phyloP scores from a whole-genome alignment of 2,113 vertebrate species.

The human region DNA sequence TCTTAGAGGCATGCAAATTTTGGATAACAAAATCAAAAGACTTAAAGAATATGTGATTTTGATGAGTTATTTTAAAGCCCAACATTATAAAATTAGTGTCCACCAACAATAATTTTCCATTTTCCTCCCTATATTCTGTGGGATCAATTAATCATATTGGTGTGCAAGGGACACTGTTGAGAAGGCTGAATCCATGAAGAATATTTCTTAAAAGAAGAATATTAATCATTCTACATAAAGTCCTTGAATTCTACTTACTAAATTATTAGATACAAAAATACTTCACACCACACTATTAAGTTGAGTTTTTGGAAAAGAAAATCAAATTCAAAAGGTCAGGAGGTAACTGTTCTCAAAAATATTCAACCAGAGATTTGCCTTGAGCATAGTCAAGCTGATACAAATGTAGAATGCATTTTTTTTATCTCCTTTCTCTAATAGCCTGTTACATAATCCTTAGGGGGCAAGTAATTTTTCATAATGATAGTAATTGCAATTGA shows the following conservation, averaged over 20 bases:
- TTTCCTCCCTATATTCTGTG: neutral
- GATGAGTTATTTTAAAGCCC: neutral
- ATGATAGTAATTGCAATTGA: conserved; percentile 49
- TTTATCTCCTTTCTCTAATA: conserved; percentile 37
- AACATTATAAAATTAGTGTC: neutral
- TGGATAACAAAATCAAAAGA: neutral
- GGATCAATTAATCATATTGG: neutral
- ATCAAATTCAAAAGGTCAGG: conserved; percentile 42
- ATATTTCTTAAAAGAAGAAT: neutral
- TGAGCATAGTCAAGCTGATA: conserved; percentile 2
- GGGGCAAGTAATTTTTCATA: conserved; percentile 54
- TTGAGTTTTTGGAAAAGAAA: conserved; percentile 21
- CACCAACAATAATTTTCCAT: neutral
- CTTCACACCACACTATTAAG: neutral
- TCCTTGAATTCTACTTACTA: neutral
- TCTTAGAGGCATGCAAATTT: neutral
- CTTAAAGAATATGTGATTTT: neutral
- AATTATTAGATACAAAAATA: conserved; percentile 25
- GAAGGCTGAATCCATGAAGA: neutral
- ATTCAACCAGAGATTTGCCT: conserved; percentile 8
- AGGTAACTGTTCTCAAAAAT: conserved; percentile 38
- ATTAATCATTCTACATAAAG: neutral
- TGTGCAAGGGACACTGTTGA: neutral
- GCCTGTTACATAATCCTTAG: conserved; percentile 33
- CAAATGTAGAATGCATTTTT: conserved; percentile 46